A percentile compares a stretch with the other conserved stretches of the same genome.
Conservation (phyloP, 2,888 invertebrate genomes). For the Fragum sueziense region DNA sequence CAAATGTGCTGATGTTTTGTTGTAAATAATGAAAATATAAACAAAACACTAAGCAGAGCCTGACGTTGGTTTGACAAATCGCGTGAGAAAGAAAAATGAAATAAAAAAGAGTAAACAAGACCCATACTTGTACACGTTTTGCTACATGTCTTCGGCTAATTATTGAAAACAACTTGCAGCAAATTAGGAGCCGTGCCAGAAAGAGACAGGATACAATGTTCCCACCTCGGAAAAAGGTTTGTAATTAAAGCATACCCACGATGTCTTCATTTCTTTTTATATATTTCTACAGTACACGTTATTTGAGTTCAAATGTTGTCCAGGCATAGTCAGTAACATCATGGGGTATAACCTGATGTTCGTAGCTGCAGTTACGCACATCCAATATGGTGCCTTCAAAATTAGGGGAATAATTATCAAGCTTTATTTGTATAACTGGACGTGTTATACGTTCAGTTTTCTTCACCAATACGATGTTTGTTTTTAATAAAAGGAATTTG, state of each 20-base stretch:
- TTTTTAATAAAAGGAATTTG: no score
- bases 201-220: no score
- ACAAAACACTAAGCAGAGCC: constrained; percentile 19
- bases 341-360: no score
- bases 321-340: no score
- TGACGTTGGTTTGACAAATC: constrained; percentile 14
- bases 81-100: constrained; percentile 16
- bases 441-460: no score
- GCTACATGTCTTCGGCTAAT: constrained; percentile 18
- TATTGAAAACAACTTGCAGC: constrained; percentile 18
- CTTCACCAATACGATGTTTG: no score
- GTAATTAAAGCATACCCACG: constrained; percentile 2
- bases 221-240: background rate
- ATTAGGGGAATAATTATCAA: no score
- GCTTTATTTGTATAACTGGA: no score
- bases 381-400: no score
- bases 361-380: no score
- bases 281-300: no score
- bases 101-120: constrained; percentile 20
- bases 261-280: constrained; percentile 3
- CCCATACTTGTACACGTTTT: constrained; percentile 11
- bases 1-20: background rate
- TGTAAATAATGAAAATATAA: constrained; percentile 26
- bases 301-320: no score
- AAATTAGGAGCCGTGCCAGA: background rate